Evolutionary conservation across 2,888 invertebrate species (phyloP).

Genomic region (Nomada lathburiana): DNA sequence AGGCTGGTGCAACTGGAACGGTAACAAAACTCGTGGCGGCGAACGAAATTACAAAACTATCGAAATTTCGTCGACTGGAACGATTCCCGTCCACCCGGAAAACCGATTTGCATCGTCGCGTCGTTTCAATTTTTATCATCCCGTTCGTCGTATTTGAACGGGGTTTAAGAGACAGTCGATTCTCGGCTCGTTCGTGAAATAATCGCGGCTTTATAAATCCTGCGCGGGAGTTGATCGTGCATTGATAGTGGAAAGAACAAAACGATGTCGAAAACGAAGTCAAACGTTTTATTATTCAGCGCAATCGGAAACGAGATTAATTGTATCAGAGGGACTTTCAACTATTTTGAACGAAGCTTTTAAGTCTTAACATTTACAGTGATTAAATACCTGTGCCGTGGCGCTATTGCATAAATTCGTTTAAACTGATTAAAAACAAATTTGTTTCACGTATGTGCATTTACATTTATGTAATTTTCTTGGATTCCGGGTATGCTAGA

Average conservation of each 20-base stretch:
- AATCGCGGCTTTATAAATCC: conserved; percentile 26
- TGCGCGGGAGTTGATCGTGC: background rate
- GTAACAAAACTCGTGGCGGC: conserved; percentile 19
- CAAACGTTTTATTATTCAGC: background rate
- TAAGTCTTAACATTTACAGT: no score
- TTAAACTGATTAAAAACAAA: no score
- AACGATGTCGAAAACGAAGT: background rate
- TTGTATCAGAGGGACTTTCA: background rate
- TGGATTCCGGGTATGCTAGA: no score
- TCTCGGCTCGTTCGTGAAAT: conserved; percentile 9
- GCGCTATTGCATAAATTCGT: no score
- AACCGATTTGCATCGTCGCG: background rate
- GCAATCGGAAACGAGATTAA: background rate
- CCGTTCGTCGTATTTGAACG: conserved; percentile 34
- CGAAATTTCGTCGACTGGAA: conserved; percentile 29
- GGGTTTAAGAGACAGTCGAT: conserved; percentile 8
- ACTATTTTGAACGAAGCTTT: no score
- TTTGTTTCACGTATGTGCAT: no score
- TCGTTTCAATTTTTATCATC: conserved; percentile 23
- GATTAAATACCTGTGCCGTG: no score
- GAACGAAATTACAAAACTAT: conserved; percentile 26
- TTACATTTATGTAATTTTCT: no score
- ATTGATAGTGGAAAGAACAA: background rate
- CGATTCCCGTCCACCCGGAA: conserved; percentile 26
- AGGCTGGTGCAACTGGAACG: conserved; percentile 11